Conservation (phyloP, 2,888 invertebrate species). For the Pollenia griseotomentosa region DNA sequence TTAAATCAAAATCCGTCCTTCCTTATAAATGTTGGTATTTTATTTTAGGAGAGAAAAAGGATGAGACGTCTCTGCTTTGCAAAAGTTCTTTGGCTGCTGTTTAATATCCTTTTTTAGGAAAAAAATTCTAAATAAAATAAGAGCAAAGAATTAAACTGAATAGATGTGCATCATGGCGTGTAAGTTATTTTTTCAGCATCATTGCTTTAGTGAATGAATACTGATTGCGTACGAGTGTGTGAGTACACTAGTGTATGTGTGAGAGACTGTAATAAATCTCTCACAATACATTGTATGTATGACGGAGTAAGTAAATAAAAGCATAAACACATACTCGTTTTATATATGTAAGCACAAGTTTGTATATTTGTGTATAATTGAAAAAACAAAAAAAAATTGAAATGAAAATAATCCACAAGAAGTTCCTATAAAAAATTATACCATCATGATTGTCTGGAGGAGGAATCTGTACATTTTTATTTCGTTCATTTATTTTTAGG, state of each 20-base stretch:
- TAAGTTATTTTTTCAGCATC: slow-evolving; percentile 74
- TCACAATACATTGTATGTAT: slow-evolving; percentile 20
- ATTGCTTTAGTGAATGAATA: slow-evolving; percentile 69
- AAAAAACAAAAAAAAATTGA: neutral
- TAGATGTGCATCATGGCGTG: slow-evolving; percentile 66
- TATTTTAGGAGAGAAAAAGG: no score
- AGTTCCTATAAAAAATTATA: slow-evolving; percentile 32
- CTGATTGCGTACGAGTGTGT: slow-evolving; percentile 17
- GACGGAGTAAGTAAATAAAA: slow-evolving; percentile 9
- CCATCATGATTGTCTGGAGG: slow-evolving; percentile 33
- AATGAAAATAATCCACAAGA: slow-evolving; percentile 28
- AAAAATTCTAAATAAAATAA: slow-evolving; percentile 40
- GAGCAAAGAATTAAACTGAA: slow-evolving; percentile 50
- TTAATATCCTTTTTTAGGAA: slow-evolving; percentile 1
- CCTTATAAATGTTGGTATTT: no score
- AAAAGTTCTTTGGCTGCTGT: slow-evolving; percentile 23
- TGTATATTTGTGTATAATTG: slow-evolving; percentile 12
- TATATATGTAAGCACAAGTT: neutral
- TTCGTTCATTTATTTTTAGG: slow-evolving; percentile 27
- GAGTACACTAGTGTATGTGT: neutral
- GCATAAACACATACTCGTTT: neutral
- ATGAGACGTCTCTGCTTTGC: slow-evolving; percentile 3
- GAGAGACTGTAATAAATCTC: slow-evolving; percentile 28
- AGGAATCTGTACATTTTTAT: slow-evolving; percentile 28
- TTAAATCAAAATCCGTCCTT: no score